Conservation (phyloP, 2,888 invertebrate species). For the Caenorhabditis sulstoni region DNA sequence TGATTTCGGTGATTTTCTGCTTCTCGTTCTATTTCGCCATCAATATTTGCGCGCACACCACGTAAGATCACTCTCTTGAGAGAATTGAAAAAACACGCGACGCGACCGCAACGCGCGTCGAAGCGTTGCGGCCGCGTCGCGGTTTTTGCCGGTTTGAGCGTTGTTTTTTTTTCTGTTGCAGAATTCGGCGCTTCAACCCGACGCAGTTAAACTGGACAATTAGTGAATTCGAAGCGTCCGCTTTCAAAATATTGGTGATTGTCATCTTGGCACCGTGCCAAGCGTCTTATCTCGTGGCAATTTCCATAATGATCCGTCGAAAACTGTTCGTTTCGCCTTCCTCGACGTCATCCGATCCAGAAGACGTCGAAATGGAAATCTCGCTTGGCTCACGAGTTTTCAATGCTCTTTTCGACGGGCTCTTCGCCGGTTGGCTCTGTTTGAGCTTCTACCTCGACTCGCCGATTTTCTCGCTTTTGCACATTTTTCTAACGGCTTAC, state of each 20-base stretch:
- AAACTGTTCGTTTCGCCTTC: background rate
- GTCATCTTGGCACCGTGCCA: constrained; percentile 1
- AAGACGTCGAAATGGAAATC: constrained; percentile 6
- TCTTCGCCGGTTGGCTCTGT: constrained; percentile 15
- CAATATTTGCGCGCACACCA: constrained; percentile 45
- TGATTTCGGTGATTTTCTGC: background rate
- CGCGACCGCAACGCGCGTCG: background rate
- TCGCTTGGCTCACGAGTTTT: constrained; percentile 12
- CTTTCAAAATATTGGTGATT: constrained; percentile 13
- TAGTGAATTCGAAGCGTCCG: constrained; percentile 20
- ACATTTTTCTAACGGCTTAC: constrained; percentile 36
- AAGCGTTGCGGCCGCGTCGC: background rate
- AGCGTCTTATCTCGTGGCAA: constrained; percentile 3
- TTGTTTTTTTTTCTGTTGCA: too few species aligned
- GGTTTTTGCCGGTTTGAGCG: background rate
- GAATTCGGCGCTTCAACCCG: constrained; percentile 42
- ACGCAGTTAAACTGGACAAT: constrained; percentile 22
- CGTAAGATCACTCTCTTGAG: constrained; percentile 5
- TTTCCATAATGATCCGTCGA: constrained; percentile 16
- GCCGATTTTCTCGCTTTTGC: constrained; percentile 15
- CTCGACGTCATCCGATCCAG: too few species aligned
- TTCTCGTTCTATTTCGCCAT: constrained; percentile 34
- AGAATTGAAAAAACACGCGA: background rate
- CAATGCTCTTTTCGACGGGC: constrained; percentile 19
- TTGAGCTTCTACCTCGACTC: constrained; percentile 1